Evolutionary conservation across 2,888 invertebrate species (phyloP), one percentile per base, ranked within the genome.

Genomic region (Artemia sp.): DNA sequence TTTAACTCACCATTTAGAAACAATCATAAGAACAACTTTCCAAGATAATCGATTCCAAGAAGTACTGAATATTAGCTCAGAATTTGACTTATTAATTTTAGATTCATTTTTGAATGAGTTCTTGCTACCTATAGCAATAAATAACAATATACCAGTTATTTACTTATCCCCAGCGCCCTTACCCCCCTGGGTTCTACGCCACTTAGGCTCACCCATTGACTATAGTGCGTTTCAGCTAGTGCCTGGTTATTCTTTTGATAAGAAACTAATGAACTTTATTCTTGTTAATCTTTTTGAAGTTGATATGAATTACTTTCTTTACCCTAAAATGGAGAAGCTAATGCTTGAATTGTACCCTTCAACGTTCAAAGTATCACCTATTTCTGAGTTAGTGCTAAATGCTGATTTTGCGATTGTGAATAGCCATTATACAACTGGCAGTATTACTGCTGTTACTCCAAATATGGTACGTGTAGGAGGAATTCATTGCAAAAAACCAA

Each of bases 401-500:
- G 24, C 64, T 8, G 64, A 58, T 9, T 19, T 58, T 8, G 12
- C 24, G 64, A n/a, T 58, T 8, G 24, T 58, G 8, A 58, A 58
- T 58, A 24, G 64, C 11, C 64, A 58, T 10, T 58, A 58, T 58
- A 58, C 14, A n/a, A 19, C 24, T 9, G 24, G 64, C 11, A 24
- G 64, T 58, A 10, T 58, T 9, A 58, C 8, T 24, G n/a, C 64
- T 8, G 14, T 58, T 58, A n/a, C 64, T n/a, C 64, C 64, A 8
- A 58, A 58, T 24, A 58, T 58, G 64, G 64, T 58, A n/a, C 14
- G 64, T 9, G 64, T 58, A 58, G 64, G 64, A 58, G 64, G 64
- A 58, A 11, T 58, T n/a, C 64, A 58, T 2, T 58, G 64, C 11
- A 24, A 58, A 10, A 58, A 24, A n/a, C n/a, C 8, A 9, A 10